phyloP scores from a whole-genome alignment of 2,888 invertebrate genomes.

The Eupithecia pulchellata region DNA sequence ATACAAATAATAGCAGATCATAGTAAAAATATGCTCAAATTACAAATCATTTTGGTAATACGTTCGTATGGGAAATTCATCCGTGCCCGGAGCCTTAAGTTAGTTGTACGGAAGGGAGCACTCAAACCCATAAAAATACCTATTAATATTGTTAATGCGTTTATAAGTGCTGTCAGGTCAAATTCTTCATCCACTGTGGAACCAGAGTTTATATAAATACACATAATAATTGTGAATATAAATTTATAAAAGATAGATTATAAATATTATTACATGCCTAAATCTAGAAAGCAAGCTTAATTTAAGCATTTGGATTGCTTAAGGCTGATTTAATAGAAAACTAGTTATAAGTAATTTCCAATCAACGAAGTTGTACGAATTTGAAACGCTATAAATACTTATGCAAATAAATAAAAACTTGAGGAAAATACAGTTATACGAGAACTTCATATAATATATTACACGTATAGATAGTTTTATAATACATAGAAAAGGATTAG shows the following conservation, averaged over 20 bases:
- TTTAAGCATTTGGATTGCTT: background rate
- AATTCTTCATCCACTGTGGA: conserved; percentile 90
- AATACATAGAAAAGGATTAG: no score
- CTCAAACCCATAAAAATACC: conserved; percentile 78
- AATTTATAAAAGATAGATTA: background rate
- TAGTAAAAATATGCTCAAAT: no score
- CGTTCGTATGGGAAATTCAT: no score
- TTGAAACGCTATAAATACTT: no score
- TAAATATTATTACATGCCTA: background rate
- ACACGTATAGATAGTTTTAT: no score
- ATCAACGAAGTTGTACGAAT: no score
- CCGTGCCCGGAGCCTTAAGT: background rate
- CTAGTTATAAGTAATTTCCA: no score
- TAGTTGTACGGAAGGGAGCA: conserved; percentile 51
- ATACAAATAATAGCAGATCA: no score
- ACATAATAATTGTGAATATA: conserved; percentile 17
- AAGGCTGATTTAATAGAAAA: background rate
- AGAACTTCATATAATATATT: no score
- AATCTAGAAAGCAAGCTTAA: background rate
- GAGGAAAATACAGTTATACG: no score
- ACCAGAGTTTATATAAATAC: conserved; percentile 48
- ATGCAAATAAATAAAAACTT: no score
- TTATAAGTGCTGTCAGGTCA: conserved; percentile 89
- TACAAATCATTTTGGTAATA: no score
- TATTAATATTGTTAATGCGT: conserved; percentile 89